phyloP scores from a whole-genome alignment of 2,888 invertebrate genomes.

The Sesamia inferens region DNA sequence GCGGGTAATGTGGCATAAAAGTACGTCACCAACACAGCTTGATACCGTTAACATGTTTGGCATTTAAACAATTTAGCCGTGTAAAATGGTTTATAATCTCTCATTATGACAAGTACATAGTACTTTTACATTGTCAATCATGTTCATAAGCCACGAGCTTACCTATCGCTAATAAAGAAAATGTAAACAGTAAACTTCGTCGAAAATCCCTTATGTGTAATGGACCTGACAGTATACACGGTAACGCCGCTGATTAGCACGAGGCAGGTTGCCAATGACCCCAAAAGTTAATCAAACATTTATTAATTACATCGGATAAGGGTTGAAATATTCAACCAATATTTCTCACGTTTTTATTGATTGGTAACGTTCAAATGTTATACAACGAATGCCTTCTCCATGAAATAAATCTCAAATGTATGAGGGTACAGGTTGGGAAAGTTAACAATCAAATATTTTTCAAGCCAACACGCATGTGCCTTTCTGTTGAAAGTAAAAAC shows the following conservation, averaged over 20 bases:
- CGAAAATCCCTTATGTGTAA: not conserved
- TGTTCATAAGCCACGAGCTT: not conserved
- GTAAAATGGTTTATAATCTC: too few species aligned
- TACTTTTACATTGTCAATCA: not conserved
- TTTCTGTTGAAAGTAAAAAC: conserved; percentile 50
- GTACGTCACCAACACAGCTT: not conserved
- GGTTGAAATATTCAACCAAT: conserved; percentile 17
- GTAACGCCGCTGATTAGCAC: conserved; percentile 13
- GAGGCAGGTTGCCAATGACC: conserved; percentile 15
- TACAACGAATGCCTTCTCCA: not conserved
- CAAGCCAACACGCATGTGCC: conserved; percentile 43
- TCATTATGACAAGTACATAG: too few species aligned
- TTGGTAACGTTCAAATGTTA: conserved; percentile 13
- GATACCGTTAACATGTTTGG: not conserved
- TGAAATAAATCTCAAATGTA: conserved; percentile 15
- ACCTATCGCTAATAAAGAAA: not conserved
- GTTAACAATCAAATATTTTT: conserved; percentile 41
- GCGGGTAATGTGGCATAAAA: conserved; percentile 24
- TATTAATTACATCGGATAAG: conserved; percentile 26
- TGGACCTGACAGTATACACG: conserved; percentile 9
- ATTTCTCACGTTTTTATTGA: conserved; percentile 31
- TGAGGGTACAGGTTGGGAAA: conserved; percentile 7
- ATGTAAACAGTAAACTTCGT: not conserved
- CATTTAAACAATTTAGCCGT: not conserved
- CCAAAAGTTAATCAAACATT: conserved; percentile 55